Evolutionary conservation across 2,888 invertebrate species (phyloP).

Genomic region (Parasteatoda lunata): DNA sequence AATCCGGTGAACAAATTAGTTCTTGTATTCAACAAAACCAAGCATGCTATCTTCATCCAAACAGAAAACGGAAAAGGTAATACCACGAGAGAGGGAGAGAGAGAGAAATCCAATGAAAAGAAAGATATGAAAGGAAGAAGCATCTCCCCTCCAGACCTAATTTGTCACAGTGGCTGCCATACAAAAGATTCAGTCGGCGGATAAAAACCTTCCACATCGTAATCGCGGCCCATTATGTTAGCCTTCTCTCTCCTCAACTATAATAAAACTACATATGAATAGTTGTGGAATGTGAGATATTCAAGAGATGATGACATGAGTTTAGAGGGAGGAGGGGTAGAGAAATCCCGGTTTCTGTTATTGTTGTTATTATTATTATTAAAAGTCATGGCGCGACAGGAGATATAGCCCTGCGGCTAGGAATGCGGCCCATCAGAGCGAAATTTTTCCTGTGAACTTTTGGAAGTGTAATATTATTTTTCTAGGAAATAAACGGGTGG

Average conservation of each 20-base stretch:
- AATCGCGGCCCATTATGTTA: conserved; percentile 56
- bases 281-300: conserved; percentile 39
- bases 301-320: conserved; percentile 21
- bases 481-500: background rate
- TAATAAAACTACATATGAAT: conserved; percentile 43
- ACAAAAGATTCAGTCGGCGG: conserved; percentile 38
- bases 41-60: background rate
- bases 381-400: conserved; percentile 6
- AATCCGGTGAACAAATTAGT: background rate
- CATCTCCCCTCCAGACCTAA: conserved; percentile 52
- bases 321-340: background rate
- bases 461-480: conserved; percentile 6
- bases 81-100: background rate
- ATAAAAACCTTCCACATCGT: conserved; percentile 50
- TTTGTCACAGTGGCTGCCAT: conserved; percentile 59
- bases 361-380: conserved; percentile 28
- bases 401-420: background rate
- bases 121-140: conserved; percentile 34
- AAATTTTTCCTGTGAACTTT: conserved; percentile 5
- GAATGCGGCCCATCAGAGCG: conserved; percentile 23
- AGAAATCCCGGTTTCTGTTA: background rate
- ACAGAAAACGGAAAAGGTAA: too few relatives aligned
- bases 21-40: background rate
- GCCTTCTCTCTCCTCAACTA: conserved; percentile 10
- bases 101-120: background rate